Evolutionary conservation across 1,140 invertebrate species (phyloP).

Genomic region (Rhynchophorus ferrugineus): DNA sequence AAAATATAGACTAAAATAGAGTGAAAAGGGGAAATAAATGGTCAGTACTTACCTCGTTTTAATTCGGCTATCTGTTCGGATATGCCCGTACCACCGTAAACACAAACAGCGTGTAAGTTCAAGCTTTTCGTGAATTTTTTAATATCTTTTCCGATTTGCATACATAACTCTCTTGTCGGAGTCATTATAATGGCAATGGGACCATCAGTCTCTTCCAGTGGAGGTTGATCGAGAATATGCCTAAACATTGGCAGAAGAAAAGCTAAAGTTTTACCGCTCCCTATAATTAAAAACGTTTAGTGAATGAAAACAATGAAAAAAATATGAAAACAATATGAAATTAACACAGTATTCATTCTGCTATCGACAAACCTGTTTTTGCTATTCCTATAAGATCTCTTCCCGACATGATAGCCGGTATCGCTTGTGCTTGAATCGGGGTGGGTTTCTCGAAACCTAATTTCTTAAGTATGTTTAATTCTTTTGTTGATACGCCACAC

Average conservation of each 20-base stretch:
- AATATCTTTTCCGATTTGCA: slow-evolving; percentile 98
- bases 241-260: slow-evolving; percentile 98
- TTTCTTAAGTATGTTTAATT: slow-evolving; percentile 90
- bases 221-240: slow-evolving; percentile 92
- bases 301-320: not conserved
- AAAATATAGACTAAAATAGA: no score
- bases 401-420: slow-evolving; percentile 97
- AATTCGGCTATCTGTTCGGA: slow-evolving; percentile 97
- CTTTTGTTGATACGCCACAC: slow-evolving; percentile 94
- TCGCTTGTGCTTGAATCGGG: slow-evolving; percentile 96
- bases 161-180: slow-evolving; percentile 94
- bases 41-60: slow-evolving; percentile 66
- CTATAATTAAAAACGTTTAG: slow-evolving; percentile 44
- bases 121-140: slow-evolving; percentile 91
- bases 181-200: slow-evolving; percentile 97
- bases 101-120: slow-evolving; percentile 83
- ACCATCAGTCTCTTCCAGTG: slow-evolving; percentile 90
- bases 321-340: not conserved
- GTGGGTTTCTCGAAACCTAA: slow-evolving; percentile 94
- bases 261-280: slow-evolving; percentile 97
- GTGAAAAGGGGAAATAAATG: not conserved
- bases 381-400: slow-evolving; percentile 98
- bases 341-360: not conserved
- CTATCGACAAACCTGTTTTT: slow-evolving; percentile 40
- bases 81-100: slow-evolving; percentile 97